These are phyloP conservation scores for Epicauta chinensis DNA, from an alignment of 1,140 invertebrate genomes.

Conservation along the genomic window DNA sequence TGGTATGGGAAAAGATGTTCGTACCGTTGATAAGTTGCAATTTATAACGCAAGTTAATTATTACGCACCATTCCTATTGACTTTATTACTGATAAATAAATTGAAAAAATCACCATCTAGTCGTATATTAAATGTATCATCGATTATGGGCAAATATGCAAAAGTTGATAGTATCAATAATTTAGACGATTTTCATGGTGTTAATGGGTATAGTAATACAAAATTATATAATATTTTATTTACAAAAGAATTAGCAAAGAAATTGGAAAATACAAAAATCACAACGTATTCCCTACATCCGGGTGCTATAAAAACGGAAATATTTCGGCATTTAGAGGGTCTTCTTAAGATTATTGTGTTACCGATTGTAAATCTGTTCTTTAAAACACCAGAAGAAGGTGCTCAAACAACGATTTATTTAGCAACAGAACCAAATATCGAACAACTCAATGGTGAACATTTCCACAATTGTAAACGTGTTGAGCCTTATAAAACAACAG, in stretches of 20 bases:
- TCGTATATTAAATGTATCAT: slow-evolving; percentile 65
- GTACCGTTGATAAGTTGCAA: slow-evolving; percentile 48
- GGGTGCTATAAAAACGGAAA: slow-evolving; percentile 36
- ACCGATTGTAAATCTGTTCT: slow-evolving; percentile 9
- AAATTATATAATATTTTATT: slow-evolving; percentile 67
- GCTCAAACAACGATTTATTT: slow-evolving; percentile 31
- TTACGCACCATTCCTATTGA: slow-evolving; percentile 51
- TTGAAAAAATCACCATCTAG: slow-evolving; percentile 50
- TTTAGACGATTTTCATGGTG: slow-evolving; percentile 42
- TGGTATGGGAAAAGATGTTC: slow-evolving; percentile 36
- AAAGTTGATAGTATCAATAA: slow-evolving; percentile 55
- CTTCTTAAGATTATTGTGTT: slow-evolving; percentile 7
- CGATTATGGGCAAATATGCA: slow-evolving; percentile 53
- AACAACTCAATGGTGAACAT: slow-evolving; percentile 23
- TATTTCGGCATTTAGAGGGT: slow-evolving; percentile 29
- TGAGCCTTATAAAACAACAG: slow-evolving; percentile 12
- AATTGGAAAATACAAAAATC: slow-evolving; percentile 47
- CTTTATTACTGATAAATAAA: slow-evolving; percentile 47
- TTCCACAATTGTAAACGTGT: slow-evolving; percentile 26
- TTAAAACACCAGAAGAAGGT: slow-evolving; percentile 29
- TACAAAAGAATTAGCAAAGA: slow-evolving; percentile 52
- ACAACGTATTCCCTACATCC: slow-evolving; percentile 36
- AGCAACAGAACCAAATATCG: slow-evolving; percentile 19
- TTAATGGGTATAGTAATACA: slow-evolving; percentile 53
- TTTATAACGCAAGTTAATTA: slow-evolving; percentile 48